These are phyloP conservation scores for Neodiprion pinetum DNA, from an alignment of 1,140 invertebrate species.

Conservation along the genomic window DNA sequence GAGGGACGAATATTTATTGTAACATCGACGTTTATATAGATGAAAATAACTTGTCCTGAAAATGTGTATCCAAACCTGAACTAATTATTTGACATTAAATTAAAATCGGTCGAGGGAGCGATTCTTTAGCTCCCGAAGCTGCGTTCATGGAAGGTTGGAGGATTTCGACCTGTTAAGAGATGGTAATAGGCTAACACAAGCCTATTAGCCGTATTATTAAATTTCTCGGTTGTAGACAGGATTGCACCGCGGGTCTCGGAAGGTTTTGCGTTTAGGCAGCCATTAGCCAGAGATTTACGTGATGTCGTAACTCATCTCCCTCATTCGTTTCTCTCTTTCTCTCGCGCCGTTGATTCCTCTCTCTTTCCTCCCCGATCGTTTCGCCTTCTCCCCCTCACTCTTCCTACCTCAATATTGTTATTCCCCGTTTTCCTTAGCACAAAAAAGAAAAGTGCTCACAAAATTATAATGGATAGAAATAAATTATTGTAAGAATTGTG, in stretches of 20 bases:
- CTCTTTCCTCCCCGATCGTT: conserved; percentile 1
- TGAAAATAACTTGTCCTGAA: no score
- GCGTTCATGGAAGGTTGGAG: neutral
- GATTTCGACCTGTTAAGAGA: neutral
- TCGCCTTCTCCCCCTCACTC: neutral
- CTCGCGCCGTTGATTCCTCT: conserved; percentile 15
- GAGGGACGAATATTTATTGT: no score
- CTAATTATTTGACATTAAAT: no score
- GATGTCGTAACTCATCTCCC: conserved; percentile 62
- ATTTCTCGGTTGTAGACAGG: conserved; percentile 57
- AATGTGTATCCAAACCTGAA: no score
- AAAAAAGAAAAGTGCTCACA: no score
- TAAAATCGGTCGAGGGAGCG: no score
- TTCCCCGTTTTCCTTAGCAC: no score
- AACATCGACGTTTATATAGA: no score
- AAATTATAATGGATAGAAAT: no score
- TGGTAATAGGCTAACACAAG: conserved; percentile 7
- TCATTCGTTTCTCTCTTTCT: conserved; percentile 56
- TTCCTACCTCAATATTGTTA: no score
- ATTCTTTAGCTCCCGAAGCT: no score
- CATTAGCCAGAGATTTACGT: conserved; percentile 63
- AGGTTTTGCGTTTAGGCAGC: conserved; percentile 62
- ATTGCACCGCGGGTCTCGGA: neutral
- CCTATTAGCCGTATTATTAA: conserved; percentile 61
- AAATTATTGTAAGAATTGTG: no score